Conservation (phyloP, 2,797 vertebrate species). For the Protosalanx chinensis region DNA sequence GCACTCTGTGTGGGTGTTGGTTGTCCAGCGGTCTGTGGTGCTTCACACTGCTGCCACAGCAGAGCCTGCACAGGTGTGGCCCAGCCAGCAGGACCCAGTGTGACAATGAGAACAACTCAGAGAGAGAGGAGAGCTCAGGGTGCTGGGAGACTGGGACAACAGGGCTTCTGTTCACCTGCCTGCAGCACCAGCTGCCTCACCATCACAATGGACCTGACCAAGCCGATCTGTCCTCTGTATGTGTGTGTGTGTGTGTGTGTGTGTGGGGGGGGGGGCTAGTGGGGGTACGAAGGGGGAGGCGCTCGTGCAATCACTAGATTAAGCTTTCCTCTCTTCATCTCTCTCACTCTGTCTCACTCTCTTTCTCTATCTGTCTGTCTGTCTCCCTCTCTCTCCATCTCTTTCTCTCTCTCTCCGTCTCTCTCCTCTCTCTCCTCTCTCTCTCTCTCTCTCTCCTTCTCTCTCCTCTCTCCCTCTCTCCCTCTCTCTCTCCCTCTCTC, state of each 20-base stretch:
- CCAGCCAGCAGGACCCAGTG: neutral
- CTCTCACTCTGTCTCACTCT: too few relatives aligned
- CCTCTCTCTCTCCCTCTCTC: too few relatives aligned
- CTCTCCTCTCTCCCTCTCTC: too few relatives aligned
- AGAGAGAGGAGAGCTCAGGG: slow-evolving; percentile 46
- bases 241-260: neutral
- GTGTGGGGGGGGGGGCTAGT: neutral
- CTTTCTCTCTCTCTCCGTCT: slow-evolving; percentile 28
- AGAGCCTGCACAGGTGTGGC: neutral
- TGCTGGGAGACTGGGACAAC: slow-evolving; percentile 28
- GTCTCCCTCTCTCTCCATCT: slow-evolving; percentile 35
- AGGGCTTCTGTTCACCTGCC: slow-evolving; percentile 41
- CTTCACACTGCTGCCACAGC: neutral
- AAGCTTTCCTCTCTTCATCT: slow-evolving; percentile 15
- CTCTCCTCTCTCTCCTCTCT: too few relatives aligned
- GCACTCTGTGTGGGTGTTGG: too few relatives aligned
- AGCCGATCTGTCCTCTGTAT: slow-evolving; percentile 47
- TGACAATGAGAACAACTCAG: neutral
- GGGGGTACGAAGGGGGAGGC: too few relatives aligned
- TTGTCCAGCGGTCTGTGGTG: too few relatives aligned
- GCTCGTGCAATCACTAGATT: slow-evolving; percentile 58
- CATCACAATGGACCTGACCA: slow-evolving; percentile 57
- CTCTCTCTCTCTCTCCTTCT: too few relatives aligned
- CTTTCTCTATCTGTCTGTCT: neutral
- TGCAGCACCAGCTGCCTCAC: slow-evolving; percentile 42